Conservation (phyloP, 2,113 vertebrate species). For the Aegithalos caudatus region DNA sequence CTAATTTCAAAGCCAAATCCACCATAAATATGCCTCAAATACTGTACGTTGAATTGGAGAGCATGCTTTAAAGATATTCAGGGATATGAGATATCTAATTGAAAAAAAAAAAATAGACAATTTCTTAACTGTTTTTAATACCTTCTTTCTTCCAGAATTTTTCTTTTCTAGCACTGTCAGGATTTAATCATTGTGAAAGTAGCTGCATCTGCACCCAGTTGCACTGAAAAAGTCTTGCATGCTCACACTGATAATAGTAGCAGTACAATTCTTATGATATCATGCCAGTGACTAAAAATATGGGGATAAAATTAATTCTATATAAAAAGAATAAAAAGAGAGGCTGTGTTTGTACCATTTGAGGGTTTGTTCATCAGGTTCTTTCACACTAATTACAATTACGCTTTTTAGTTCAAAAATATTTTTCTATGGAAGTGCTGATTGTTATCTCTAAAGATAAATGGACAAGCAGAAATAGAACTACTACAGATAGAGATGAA, state of each 20-base stretch:
- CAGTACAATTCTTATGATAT: background rate
- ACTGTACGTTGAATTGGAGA: background rate
- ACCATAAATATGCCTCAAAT: background rate
- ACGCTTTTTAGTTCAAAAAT: background rate
- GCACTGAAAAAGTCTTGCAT: background rate
- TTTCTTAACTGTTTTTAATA: background rate
- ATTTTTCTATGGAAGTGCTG: conserved; percentile 21
- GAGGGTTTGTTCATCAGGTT: conserved; percentile 7
- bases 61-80: background rate
- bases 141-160: background rate
- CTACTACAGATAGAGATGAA: background rate
- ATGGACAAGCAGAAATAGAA: conserved; percentile 14
- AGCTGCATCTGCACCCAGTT: background rate
- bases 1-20: background rate
- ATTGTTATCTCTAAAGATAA: background rate
- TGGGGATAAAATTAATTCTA: background rate
- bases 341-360: background rate
- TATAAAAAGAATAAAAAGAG: background rate
- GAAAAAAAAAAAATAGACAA: background rate
- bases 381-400: conserved; percentile 15
- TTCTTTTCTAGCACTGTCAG: background rate
- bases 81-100: background rate
- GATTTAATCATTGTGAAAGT: background rate
- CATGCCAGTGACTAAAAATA: background rate
- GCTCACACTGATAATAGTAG: background rate